A percentile compares a stretch with the other conserved stretches of the same genome.
Evolutionary conservation across 2,113 vertebrate genomes (phyloP).

Genomic region (Myrmophylax atrothorax): DNA sequence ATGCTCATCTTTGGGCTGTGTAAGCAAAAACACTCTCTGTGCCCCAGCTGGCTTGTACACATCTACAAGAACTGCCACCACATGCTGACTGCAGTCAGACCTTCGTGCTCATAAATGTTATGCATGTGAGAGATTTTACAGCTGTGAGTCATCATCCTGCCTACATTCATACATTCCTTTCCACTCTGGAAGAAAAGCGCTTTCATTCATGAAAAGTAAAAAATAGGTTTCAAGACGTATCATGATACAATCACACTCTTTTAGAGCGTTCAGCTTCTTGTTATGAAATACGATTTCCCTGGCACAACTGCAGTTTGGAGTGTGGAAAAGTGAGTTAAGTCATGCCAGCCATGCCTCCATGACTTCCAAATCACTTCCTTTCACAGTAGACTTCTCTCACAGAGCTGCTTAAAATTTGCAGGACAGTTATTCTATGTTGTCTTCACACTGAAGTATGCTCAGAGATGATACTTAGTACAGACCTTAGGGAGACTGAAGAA

Average conservation of each 20-base stretch:
- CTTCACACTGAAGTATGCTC: neutral
- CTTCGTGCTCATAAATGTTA: neutral
- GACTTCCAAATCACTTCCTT: neutral
- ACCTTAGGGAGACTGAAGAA: neutral
- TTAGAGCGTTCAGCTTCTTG: neutral
- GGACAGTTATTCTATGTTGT: neutral
- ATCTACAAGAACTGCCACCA: neutral
- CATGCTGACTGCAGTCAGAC: neutral
- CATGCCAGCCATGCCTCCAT: neutral
- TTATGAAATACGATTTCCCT: conserved; percentile 24
- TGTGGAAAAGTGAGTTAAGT: neutral
- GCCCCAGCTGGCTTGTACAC: neutral
- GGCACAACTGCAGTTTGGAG: neutral
- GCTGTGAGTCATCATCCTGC: conserved; percentile 57
- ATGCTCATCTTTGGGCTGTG: neutral
- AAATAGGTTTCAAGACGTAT: conserved; percentile 9
- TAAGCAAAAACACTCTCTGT: rapidly evolving
- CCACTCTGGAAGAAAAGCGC: neutral
- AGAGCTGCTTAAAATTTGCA: neutral
- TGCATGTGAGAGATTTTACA: conserved; percentile 9
- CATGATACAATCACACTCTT: neutral
- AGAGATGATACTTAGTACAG: neutral
- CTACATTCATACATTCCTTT: conserved; percentile 43
- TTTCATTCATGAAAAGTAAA: conserved; percentile 53
- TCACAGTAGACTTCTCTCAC: neutral